Base-by-base conservation (phyloP, 2,888 invertebrate genomes). In the Brenthis ino region DNA sequence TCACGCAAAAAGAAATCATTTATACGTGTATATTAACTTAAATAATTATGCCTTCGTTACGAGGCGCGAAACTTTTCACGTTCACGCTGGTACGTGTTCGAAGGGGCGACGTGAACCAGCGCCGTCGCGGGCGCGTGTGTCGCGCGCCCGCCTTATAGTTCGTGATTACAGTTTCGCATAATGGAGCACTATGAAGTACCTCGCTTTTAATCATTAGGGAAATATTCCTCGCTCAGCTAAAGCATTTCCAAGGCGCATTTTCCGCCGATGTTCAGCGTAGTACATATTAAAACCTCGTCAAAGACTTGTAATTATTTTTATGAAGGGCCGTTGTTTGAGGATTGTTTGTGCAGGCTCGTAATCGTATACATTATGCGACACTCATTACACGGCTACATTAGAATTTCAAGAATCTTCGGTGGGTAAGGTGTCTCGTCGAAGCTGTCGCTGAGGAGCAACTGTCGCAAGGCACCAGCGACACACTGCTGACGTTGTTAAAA, bases 11-110 rank as follows among this genome's bases (percentile, higher is more conserved):
- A 86, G 79, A 89, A 91, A 85, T 86, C 82, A 88, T 87, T 91
- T 87, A 86, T 79, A 89, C 85, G 86, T 88, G 89, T 87, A 85
- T 89, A 92, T 92, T 91, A 91, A 87, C 86, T 91, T 87, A 89
- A 90, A 91, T 91, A 91, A 91, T 91, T 88, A 91, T 85, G 86
- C 80, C 78, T 77, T 55, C 57, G 48, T 55, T 71, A 69, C 75
- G 74, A 65, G 80, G 80, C 77, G 75, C 48, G 72, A 51, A 54
- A 28, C 11, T 33, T 43, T 57, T 43, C 20, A 58, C 20, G 53
- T 63, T 63, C 51, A 20, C 61, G 61, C 51, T 28, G 61, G 2
- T 1, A 53, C 51, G 61, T 51, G 48, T n/a, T 24, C 47, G 20
- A 13, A 20, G 57, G 28, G 4, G 63, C 68, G 66, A 11, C 71